These are phyloP conservation scores for Patagioenas fasciata DNA, from an alignment of 2,113 vertebrate species.

Conservation along the genomic window DNA sequence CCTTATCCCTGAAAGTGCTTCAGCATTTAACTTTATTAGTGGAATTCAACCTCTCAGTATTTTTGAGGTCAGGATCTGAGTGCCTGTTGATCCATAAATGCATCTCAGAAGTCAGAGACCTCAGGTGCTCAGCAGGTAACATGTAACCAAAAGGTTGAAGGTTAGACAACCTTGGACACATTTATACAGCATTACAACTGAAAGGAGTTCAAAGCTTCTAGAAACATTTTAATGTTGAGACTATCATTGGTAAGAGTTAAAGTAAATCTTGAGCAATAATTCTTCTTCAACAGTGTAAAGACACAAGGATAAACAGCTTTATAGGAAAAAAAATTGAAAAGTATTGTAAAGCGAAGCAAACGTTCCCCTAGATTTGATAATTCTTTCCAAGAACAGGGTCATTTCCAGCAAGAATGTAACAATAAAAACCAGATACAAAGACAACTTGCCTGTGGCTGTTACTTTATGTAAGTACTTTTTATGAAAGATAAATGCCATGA, in stretches of 20 bases:
- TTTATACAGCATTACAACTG: background rate
- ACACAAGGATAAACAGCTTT: background rate
- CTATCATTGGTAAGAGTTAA: background rate
- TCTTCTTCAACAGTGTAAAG: background rate
- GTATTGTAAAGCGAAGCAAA: background rate
- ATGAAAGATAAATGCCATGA: constrained; percentile 21
- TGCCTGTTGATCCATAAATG: background rate
- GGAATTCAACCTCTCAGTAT: background rate
- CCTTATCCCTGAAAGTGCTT: background rate
- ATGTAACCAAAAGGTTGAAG: background rate
- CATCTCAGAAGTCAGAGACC: background rate
- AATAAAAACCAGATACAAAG: constrained; percentile 20
- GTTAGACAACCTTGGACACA: background rate
- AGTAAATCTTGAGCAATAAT: background rate
- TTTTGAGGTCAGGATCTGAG: background rate
- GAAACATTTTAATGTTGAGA: background rate
- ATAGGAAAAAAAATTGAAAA: background rate
- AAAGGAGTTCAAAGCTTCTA: background rate
- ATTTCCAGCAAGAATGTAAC: background rate
- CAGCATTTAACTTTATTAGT: background rate
- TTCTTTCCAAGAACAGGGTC: background rate
- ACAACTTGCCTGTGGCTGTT: background rate
- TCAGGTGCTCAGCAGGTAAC: background rate
- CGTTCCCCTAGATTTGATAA: background rate
- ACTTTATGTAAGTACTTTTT: constrained; percentile 12